Conservation (phyloP, 2,113 vertebrate genomes). For the Pseudopodoces humilis region DNA sequence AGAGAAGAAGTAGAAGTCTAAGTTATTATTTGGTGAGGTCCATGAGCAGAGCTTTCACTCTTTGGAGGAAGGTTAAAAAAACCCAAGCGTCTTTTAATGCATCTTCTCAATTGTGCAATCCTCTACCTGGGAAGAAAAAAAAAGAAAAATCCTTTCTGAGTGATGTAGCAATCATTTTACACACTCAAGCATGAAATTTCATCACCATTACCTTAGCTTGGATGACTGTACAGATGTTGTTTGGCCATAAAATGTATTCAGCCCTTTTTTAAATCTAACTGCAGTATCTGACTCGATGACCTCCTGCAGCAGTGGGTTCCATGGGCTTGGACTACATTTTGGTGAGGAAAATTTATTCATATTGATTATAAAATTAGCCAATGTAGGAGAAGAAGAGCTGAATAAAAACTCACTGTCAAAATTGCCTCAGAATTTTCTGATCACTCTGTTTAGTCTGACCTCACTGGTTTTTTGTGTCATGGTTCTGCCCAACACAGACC, state of each 20-base stretch:
- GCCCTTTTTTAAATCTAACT: slow-evolving; percentile 47
- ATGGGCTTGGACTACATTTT: background rate
- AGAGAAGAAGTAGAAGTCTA: background rate
- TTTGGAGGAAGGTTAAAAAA: background rate
- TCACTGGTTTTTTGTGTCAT: background rate
- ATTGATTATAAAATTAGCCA: slow-evolving; percentile 16
- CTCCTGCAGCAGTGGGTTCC: slow-evolving; percentile 51
- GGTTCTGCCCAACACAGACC: background rate
- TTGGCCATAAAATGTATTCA: slow-evolving; percentile 65
- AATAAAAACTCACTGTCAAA: background rate
- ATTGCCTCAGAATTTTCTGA: background rate
- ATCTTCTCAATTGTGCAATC: slow-evolving; percentile 48
- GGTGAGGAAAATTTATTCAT: background rate
- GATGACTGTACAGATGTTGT: slow-evolving; percentile 69
- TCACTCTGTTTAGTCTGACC: background rate
- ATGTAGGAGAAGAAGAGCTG: background rate
- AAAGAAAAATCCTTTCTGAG: slow-evolving; percentile 61
- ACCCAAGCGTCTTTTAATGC: background rate
- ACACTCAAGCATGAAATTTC: slow-evolving; percentile 75
- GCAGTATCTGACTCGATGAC: slow-evolving; percentile 23
- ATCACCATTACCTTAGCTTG: slow-evolving; percentile 73
- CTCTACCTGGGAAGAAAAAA: slow-evolving; percentile 52
- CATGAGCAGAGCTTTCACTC: slow-evolving; percentile 13
- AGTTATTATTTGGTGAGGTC: background rate
- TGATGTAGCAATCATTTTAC: slow-evolving; percentile 74